Evolutionary conservation across 2,797 vertebrate species (phyloP), one percentile per base, ranked within the genome.

Genomic region (Brotula barbata): DNA sequence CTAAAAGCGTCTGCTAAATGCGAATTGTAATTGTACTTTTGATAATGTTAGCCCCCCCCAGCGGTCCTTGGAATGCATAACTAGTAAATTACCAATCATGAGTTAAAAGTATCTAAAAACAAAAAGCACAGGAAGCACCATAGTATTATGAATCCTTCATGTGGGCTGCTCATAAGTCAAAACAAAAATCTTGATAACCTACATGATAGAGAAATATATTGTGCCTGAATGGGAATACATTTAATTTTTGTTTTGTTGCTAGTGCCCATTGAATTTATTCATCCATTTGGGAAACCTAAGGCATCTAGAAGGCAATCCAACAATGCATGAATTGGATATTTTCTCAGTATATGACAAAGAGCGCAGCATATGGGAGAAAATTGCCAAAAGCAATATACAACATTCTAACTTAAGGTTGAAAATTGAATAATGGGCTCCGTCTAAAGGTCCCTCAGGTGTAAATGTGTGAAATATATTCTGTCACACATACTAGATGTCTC

Each of bases 401-500:
- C 25, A 28, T 28, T 59, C 49, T 64, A 50, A 43, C 54, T 54
- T 28, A 56, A 66, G 9, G 28, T 13, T 49, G 43, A 17, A 60
- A 45, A 62, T 39, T 51, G 17, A 68, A 68, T 42, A 25, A 73
- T 17, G 20, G 16, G 44, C 52, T 68, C 33, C 37, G 49, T 52
- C 53, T 65, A 43, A 65, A 48, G 59, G 45, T 73, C 57, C 63
- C 43, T 67, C n/a, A n/a, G n/a, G n/a, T n/a, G n/a, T n/a, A n/a
- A n/a, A n/a, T n/a, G n/a, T n/a, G n/a, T n/a, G n/a, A n/a, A n/a
- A n/a, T n/a, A n/a, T n/a, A n/a, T n/a, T n/a, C n/a, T n/a, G n/a
- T n/a, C n/a, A n/a, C n/a, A n/a, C n/a, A n/a, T n/a, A n/a, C n/a
- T n/a, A n/a, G n/a, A n/a, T n/a, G 63, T 34, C 61, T 63, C 42